These are phyloP conservation scores for Hypanus sabinus DNA, from an alignment of 2,113 vertebrate species.

Conservation along the genomic window DNA sequence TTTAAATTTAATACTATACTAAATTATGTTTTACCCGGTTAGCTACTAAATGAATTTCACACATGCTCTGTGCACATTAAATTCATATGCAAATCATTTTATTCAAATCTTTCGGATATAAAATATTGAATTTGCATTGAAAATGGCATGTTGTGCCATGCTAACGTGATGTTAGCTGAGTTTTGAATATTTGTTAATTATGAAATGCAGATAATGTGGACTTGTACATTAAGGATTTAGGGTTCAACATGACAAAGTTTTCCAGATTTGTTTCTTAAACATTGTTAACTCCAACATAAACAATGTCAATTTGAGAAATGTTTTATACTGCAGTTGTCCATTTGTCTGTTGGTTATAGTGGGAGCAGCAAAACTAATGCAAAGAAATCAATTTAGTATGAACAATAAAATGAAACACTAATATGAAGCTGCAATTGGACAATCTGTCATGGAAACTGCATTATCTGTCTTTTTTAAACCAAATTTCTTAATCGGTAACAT, in stretches of 20 bases:
- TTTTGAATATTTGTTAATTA: conserved; percentile 1
- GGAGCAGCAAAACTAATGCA: conserved; percentile 18
- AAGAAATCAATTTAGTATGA: conserved; percentile 33
- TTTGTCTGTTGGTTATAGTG: conserved; percentile 2
- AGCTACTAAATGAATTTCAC: background rate
- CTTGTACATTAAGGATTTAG: background rate
- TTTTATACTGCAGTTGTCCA: background rate
- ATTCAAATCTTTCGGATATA: background rate
- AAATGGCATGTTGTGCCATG: background rate
- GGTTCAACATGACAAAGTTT: conserved; percentile 3
- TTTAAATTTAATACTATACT: background rate
- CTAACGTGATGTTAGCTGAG: too few relatives aligned
- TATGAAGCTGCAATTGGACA: conserved; percentile 23
- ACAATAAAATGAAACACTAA: conserved; percentile 32
- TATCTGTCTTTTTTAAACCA: conserved; percentile 37
- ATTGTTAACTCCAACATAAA: background rate
- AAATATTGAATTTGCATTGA: background rate
- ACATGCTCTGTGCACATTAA: background rate
- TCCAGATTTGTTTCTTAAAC: background rate
- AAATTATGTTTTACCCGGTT: background rate
- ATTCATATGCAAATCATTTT: background rate
- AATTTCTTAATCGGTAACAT: conserved; percentile 37
- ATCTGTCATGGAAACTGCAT: conserved; percentile 35
- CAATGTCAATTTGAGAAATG: conserved; percentile 5
- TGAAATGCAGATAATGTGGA: background rate